A percentile compares a stretch with the other conserved stretches of the same genome.
Evolutionary conservation across 2,113 vertebrate genomes (phyloP).

Genomic region (Zootoca vivipara): DNA sequence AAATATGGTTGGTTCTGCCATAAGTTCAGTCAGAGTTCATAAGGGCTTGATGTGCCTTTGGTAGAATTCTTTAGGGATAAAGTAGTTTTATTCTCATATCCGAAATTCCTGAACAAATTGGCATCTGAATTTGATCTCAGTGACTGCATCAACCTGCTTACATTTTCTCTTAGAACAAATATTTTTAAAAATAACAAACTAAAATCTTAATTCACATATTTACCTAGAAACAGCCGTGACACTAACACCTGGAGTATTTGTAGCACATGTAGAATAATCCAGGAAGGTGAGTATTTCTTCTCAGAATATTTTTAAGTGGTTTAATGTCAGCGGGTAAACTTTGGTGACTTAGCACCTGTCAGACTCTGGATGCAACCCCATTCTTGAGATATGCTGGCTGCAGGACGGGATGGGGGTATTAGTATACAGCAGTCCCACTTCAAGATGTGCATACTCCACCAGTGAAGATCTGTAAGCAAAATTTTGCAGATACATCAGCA

Average conservation of each 20-base stretch:
- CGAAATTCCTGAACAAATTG: constrained; percentile 17
- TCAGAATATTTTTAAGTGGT: background rate
- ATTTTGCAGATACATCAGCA: background rate
- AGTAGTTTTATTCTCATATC: constrained; percentile 35
- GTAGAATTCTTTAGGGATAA: background rate
- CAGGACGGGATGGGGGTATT: background rate
- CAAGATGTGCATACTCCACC: background rate
- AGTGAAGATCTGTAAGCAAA: background rate
- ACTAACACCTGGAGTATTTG: background rate
- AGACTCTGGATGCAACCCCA: background rate
- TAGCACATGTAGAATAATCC: background rate
- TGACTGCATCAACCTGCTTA: background rate
- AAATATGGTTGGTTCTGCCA: constrained; percentile 27
- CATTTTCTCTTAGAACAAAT: background rate
- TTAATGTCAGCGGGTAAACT: background rate
- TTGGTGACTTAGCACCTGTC: background rate
- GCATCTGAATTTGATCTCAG: constrained; percentile 22
- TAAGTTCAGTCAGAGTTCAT: constrained; percentile 71
- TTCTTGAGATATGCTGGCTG: background rate
- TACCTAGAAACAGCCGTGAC: background rate
- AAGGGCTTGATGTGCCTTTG: background rate
- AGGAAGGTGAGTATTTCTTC: background rate
- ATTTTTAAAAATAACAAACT: background rate
- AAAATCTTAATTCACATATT: background rate
- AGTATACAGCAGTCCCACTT: background rate